Conservation (phyloP, 2,113 vertebrate genomes). For the Motacilla alba region DNA sequence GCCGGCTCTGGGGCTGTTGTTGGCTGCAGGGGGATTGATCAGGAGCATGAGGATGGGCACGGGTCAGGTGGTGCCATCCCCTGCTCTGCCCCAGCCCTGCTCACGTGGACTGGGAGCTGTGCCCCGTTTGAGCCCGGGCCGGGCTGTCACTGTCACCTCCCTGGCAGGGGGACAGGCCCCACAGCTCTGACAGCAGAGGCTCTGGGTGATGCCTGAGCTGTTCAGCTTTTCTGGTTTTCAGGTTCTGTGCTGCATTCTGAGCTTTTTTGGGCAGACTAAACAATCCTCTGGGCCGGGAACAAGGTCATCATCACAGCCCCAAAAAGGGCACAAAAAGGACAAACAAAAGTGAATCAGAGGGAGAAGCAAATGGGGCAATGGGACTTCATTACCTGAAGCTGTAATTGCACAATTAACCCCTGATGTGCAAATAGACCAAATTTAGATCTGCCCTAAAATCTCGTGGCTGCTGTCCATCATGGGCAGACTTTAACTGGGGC, state of each 20-base stretch:
- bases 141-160: neutral
- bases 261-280: neutral
- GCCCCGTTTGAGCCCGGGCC: fast-evolving
- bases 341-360: neutral
- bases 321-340: neutral
- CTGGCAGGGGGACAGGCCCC: neutral
- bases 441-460: fast-evolving
- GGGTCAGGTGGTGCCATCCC: neutral
- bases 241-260: neutral
- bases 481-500: neutral
- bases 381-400: neutral
- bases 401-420: neutral
- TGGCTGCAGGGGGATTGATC: constrained; percentile 41
- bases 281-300: neutral
- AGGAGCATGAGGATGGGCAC: neutral
- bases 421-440: too few species aligned
- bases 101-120: fast-evolving
- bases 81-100: neutral
- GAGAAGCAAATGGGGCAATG: too few species aligned
- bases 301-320: neutral
- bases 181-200: neutral
- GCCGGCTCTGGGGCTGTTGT: neutral
- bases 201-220: neutral
- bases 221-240: fast-evolving
- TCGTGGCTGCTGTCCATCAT: fast-evolving